Base-by-base conservation (phyloP, 2,797 vertebrate species). In the Parauchenoglanis ngamensis region DNA sequence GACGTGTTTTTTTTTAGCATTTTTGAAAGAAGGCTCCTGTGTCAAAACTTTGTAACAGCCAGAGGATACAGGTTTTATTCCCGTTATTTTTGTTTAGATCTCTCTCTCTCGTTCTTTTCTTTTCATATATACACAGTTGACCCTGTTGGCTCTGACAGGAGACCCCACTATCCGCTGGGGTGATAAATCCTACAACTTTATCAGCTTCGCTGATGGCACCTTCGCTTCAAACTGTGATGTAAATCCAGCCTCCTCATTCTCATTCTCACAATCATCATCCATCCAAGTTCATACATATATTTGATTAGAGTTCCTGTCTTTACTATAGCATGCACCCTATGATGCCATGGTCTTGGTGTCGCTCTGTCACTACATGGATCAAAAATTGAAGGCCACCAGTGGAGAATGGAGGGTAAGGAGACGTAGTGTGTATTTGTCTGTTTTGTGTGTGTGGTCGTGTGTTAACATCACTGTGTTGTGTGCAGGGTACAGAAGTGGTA, bases 381-480 rank as follows among this genome's bases (percentile, higher is more conserved):
- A 97, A 91, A 96, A 95, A 88, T 73, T 98, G 86, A 89, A 94
- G 90, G 95, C 96, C 89, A 93, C 91, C 73, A 95, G 96, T 72
- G 98, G 98, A 85, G 95, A 94, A 87, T 99, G 98, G 98, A 97
- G 97, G 98, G 98, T 99, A 96, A 90, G 90, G 35, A 13, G 5
- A 11, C 13, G 0, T 56, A 10, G 21, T 1, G 77, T 23, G 31
- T 76, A 12, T 15, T 7, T 44, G 40, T 56, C 72, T 54, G 59
- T 75, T 13, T 2, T 23, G 21, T 70, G 44, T 17, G 3, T 83
- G 10, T 61, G 28, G 2, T 25, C 31, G 59, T 63, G 3, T 15
- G 19, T 54, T 73, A 13, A 76, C 65, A 35, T 49, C 1, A 23
- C 83, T 82, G 0, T 56, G 10, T 59, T 15, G 88, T 87, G 94